Base-by-base conservation (phyloP, 2,113 vertebrate genomes). In the Lycaon pictus region DNA sequence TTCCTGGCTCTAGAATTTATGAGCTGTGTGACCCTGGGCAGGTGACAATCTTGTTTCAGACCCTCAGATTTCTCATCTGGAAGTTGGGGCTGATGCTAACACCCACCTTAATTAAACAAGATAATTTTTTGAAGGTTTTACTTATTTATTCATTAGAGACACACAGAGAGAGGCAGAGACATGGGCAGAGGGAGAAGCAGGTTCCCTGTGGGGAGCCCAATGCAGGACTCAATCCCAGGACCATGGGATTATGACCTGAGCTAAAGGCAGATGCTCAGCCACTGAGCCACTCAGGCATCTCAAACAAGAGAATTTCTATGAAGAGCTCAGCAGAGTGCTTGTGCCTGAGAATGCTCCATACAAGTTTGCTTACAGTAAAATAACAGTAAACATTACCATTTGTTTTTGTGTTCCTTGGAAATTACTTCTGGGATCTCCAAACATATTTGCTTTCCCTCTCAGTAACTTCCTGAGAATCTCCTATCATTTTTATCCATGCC, bases 311-410 rank as follows among this genome's bases (percentile, higher is more conserved):
- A 89, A 92, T 90, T 83, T 35, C 69, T 20, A 5, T 37, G 67
- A 93, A 81, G 63, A 86, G 23, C 43, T 86, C 65, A 72, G 56
- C 12, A 83, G 25, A 72, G 56, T 80, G 55, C 19, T 53, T 27
- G 29, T 48, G 58, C 15, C 76, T 48, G 71, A 27, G 96, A 95
- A 92, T 55, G 56, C 27, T 81, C 76, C 58, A 13, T 84, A 69
- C 85, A 93, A 76, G 62, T 63, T 88, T 86, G 60, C 20, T 89
- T 92, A 95, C 11, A 37, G 74, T 97, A 77, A 90, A 92, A 71
- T 76, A 85, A 69, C 43, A 94, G 65, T 88, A 82, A 93, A n/a
- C 43, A 10, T 93, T 86, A 67, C 22, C 69, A 77, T 91, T 97
- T 90, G 29, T 55, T 93, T 89, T 35, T 84, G 43, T 74, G 27